Evolutionary conservation across 1,140 invertebrate species (phyloP).

Genomic region (Patella vulgata): DNA sequence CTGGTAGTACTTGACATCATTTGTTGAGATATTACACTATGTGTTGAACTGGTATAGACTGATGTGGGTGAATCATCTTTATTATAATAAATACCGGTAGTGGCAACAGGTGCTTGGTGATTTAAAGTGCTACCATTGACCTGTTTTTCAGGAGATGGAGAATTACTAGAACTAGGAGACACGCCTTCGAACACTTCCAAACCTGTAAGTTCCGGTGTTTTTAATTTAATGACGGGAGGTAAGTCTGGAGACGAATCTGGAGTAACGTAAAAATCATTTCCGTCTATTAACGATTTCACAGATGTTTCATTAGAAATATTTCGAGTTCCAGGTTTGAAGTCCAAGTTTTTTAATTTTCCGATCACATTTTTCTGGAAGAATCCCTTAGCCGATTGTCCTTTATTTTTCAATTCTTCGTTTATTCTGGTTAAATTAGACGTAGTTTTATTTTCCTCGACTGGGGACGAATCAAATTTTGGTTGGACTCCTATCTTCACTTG

Average conservation of each 20-base stretch:
- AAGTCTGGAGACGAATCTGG: slow-evolving; percentile 31
- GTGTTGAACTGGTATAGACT: no score
- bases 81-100: no score
- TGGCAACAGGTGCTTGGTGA: no score
- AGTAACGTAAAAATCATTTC: background rate
- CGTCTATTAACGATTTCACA: slow-evolving; percentile 9
- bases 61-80: no score
- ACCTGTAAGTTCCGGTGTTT: slow-evolving; percentile 44
- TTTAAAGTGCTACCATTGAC: no score
- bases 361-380: slow-evolving; percentile 43
- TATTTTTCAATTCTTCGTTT: background rate
- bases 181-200: slow-evolving; percentile 37
- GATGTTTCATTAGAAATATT: background rate
- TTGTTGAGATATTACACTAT: no score
- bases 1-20: no score
- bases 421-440: background rate
- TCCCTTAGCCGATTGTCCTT: slow-evolving; percentile 12
- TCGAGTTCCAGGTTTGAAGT: slow-evolving; percentile 2
- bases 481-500: no score
- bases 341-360: slow-evolving; percentile 42
- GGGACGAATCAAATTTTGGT: no score
- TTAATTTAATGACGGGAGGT: slow-evolving; percentile 46
- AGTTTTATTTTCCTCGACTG: slow-evolving; percentile 8
- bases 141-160: background rate
- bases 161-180: background rate